Percentiles rank a stretch among this genome's conserved stretches.
Evolutionary conservation across 2,113 vertebrate species (phyloP).

Genomic region (Pluvianellus socialis): DNA sequence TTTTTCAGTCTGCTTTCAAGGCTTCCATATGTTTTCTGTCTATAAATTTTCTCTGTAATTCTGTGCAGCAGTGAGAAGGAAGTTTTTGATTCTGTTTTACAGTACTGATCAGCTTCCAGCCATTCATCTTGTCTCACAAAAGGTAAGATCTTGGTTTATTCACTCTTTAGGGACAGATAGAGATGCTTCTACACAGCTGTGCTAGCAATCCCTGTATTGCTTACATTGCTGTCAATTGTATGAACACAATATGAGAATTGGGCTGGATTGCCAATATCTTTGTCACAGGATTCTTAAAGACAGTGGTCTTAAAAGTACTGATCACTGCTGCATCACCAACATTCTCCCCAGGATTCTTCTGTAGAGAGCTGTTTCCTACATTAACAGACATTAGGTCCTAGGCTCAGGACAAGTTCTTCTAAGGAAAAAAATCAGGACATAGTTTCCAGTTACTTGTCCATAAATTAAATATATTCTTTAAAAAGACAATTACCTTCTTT

Average conservation of each 20-base stretch:
- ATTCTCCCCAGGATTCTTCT: neutral
- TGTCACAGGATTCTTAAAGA: neutral
- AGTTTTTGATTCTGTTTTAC: neutral
- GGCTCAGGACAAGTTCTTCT: neutral
- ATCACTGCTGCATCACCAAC: neutral
- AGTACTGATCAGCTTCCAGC: constrained; percentile 12
- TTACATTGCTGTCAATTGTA: neutral
- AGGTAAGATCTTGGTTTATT: constrained; percentile 73
- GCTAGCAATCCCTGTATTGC: neutral
- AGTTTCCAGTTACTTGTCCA: neutral
- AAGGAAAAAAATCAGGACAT: neutral
- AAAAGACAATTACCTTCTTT: neutral
- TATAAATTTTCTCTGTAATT: neutral
- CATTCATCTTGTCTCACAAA: constrained; percentile 40
- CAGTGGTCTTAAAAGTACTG: neutral
- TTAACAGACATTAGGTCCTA: neutral
- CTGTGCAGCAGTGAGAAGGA: constrained; percentile 11
- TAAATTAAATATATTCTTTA: neutral
- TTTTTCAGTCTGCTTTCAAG: constrained; percentile 13
- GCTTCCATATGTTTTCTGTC: neutral
- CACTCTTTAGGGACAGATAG: neutral
- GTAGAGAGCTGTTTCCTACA: neutral
- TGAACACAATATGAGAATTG: neutral
- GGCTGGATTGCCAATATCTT: neutral
- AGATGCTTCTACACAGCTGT: neutral